These are phyloP conservation scores for Typhlichthys subterraneus DNA, from an alignment of 2,797 vertebrate genomes.

Conservation along the genomic window DNA sequence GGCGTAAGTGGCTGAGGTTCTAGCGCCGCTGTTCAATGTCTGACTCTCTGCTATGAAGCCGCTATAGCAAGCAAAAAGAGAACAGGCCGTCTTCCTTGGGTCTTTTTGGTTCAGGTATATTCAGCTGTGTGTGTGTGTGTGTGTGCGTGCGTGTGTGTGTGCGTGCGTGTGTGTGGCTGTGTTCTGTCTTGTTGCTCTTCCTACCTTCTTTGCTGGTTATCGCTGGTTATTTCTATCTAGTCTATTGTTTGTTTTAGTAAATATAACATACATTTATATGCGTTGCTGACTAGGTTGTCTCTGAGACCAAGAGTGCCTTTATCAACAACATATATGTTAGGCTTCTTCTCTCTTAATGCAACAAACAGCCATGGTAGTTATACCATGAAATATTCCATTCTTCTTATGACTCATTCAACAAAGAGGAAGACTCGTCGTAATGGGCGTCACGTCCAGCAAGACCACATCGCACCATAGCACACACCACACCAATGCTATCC, in stretches of 20 bases:
- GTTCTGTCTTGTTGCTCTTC: no score
- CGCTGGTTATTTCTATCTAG: no score
- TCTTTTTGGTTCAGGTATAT: not conserved
- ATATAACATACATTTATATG: not conserved
- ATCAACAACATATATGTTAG: no score
- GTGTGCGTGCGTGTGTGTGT: not conserved
- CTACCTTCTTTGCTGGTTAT: no score
- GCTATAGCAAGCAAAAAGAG: not conserved
- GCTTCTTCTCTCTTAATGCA: slow-evolving; percentile 15
- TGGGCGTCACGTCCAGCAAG: slow-evolving; percentile 31
- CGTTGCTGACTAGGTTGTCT: slow-evolving; percentile 21
- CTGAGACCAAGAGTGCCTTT: not conserved
- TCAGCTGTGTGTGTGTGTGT: no score
- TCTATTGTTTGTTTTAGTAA: not conserved
- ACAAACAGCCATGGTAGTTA: slow-evolving; percentile 24
- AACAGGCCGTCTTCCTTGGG: not conserved
- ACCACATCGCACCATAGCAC: slow-evolving; percentile 17
- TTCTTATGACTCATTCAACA: slow-evolving; percentile 29
- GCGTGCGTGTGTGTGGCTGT: not conserved
- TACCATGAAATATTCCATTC: no score
- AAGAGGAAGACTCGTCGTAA: slow-evolving; percentile 38
- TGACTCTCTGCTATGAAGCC: not conserved
- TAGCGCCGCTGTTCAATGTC: no score
- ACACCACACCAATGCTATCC: not conserved
- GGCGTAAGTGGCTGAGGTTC: no score